Evolutionary conservation across 1,140 invertebrate species (phyloP), one percentile per base, ranked within the genome.

Genomic region (Araneus ventricosus): DNA sequence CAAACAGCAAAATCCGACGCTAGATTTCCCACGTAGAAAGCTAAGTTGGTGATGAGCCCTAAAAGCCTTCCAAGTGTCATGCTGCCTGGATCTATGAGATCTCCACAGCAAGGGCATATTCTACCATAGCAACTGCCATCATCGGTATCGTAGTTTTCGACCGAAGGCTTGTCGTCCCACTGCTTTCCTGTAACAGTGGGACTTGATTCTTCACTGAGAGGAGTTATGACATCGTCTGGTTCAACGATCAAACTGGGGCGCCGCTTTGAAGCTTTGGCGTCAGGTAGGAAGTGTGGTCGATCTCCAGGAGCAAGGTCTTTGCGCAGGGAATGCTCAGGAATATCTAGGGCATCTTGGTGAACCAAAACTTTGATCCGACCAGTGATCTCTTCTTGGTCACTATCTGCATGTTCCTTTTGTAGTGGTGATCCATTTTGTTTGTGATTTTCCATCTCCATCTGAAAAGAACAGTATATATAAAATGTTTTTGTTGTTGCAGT

Each of bases 201-300:
- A 63, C 91, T 93, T 3, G 91, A 93, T 61, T 93, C 91, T 61
- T 93, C 91, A 61, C 91, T 93, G n/a, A 93, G 91, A 61, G 91
- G 91, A 22, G 91, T 93, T 45, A 93, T 93, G 45, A 93, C 27
- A 39, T 93, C 91, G 61, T 93, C 91, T 27, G 84, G 91, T 80
- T 93, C 91, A 10, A 86, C 52, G 30, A 86, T 67, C 34, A 84
- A 27, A 41, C 89, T 91, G 27, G 89, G 52, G 34, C 89, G 70
- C 20, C 59, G 57, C 86, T 92, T 92, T 22, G 37, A 37, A 24
- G 22, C n/a, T 45, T 92, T 92, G 7, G 41, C 7, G 30, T 92
- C 90, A 6, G 45, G 8, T 6, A 93, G 41, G 20, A 79, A 17
- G 52, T 92, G 90, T n/a, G 90, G 90, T 27, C 84, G 24, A 4